phyloP scores from a whole-genome alignment of 1,140 invertebrate species.

The Zophobas morio region DNA sequence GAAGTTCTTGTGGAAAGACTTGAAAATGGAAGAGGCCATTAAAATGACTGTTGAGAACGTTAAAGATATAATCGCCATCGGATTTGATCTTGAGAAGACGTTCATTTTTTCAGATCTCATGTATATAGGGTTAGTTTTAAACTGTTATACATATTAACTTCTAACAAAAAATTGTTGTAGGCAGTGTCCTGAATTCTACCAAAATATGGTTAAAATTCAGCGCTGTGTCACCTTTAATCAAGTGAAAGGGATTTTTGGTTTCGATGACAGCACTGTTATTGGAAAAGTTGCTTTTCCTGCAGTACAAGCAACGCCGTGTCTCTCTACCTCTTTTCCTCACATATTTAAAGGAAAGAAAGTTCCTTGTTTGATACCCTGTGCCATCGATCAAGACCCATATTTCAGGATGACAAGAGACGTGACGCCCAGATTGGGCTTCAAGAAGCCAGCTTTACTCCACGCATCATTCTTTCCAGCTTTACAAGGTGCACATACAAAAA shows the following conservation, averaged over 20 bases:
- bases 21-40: conserved; percentile 91
- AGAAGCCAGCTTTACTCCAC: conserved; percentile 96
- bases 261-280: conserved; percentile 95
- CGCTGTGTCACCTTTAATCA: conserved; percentile 97
- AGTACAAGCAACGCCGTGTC: conserved; percentile 95
- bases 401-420: conserved; percentile 99
- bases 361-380: conserved; percentile 97
- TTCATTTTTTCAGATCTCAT: conserved; percentile 98
- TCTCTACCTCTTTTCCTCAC: conserved; percentile 95
- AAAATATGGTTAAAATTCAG: conserved; percentile 92
- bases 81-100: conserved; percentile 96
- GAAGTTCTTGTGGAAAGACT: conserved; percentile 97
- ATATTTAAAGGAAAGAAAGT: conserved; percentile 92
- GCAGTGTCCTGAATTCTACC: conserved; percentile 90
- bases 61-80: conserved; percentile 98
- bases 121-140: conserved; percentile 87
- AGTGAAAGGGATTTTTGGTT: conserved; percentile 97
- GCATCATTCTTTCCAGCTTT: conserved; percentile 96
- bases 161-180: conserved; percentile 69
- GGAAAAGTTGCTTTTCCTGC: conserved; percentile 98
- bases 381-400: conserved; percentile 99
- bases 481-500: conserved; percentile 97
- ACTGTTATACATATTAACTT: neutral
- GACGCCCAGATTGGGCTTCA: conserved; percentile 91
- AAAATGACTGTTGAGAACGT: conserved; percentile 92